These are phyloP conservation scores for Drosophila murphyi DNA, from an alignment of 1,140 invertebrate species.

Conservation along the genomic window DNA sequence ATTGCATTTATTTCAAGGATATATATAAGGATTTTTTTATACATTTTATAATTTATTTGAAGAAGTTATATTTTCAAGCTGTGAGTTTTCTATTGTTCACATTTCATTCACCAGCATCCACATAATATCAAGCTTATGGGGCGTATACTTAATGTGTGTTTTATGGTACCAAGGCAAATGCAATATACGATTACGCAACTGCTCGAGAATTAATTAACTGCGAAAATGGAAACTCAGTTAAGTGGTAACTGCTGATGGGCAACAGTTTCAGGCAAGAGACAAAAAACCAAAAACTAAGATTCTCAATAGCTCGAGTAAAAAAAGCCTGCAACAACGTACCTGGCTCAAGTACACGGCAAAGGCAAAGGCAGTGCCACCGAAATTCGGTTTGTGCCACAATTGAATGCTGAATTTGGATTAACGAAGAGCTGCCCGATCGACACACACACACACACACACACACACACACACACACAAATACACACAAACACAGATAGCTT, in stretches of 20 bases:
- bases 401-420: constrained; percentile 62
- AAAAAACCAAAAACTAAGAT: constrained; percentile 9
- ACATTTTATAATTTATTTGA: too few species aligned
- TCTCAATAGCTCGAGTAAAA: neutral
- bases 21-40: too few species aligned
- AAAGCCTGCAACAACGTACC: constrained; percentile 21
- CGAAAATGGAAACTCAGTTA: constrained; percentile 16
- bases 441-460: constrained; percentile 19
- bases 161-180: constrained; percentile 22
- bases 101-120: constrained; percentile 6
- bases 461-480: constrained; percentile 7
- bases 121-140: constrained; percentile 7
- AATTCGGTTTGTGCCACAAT: constrained; percentile 54
- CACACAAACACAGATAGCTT: constrained; percentile 9
- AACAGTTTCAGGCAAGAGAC: constrained; percentile 14
- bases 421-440: constrained; percentile 42
- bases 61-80: constrained; percentile 5
- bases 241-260: constrained; percentile 37
- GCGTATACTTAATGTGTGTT: constrained; percentile 45
- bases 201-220: constrained; percentile 75
- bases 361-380: constrained; percentile 56
- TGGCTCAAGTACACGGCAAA: constrained; percentile 52
- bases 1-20: neutral
- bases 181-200: constrained; percentile 54
- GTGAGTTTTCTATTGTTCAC: constrained; percentile 28